Percentiles rank a stretch among this genome's conserved stretches.
Evolutionary conservation across 2,797 vertebrate genomes (phyloP).

Genomic region (Setipinna tenuifilis): DNA sequence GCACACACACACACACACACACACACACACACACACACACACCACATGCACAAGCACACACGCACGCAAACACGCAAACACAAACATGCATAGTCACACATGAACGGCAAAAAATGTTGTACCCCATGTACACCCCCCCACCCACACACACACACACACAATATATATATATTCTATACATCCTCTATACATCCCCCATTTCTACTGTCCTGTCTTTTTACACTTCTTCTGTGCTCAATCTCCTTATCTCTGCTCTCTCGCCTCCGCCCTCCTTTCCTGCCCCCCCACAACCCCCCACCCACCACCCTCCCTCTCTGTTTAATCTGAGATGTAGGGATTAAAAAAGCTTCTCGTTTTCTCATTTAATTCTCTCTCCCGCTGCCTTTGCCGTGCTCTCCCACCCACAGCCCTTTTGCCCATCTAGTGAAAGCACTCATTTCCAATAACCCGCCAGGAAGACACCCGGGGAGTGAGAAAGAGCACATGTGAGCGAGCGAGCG

Average conservation of each 20-base stretch:
- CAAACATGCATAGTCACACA: too few species aligned
- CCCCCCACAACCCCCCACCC: too few species aligned
- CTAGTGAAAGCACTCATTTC: constrained; percentile 58
- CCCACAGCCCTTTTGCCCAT: constrained; percentile 35
- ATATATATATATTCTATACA: not conserved
- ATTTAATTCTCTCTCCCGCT: constrained; percentile 40
- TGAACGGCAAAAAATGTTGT: too few species aligned
- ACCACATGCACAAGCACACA: not conserved
- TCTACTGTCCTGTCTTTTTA: not conserved
- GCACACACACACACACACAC: constrained; percentile 11
- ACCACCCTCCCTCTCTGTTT: constrained; percentile 36
- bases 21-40: not conserved
- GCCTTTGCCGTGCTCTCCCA: not conserved
- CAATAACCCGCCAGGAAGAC: constrained; percentile 40
- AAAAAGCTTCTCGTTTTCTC: constrained; percentile 48
- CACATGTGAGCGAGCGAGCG: not conserved
- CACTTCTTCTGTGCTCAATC: not conserved
- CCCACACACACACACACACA: too few species aligned
- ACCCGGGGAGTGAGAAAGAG: constrained; percentile 31
- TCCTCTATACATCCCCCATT: not conserved
- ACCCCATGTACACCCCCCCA: not conserved
- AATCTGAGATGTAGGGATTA: constrained; percentile 53
- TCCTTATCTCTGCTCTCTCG: constrained; percentile 6
- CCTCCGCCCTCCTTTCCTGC: not conserved
- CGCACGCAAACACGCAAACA: too few species aligned